Base-by-base conservation (phyloP, 2,113 vertebrate genomes). In the Neotoma lepida region DNA sequence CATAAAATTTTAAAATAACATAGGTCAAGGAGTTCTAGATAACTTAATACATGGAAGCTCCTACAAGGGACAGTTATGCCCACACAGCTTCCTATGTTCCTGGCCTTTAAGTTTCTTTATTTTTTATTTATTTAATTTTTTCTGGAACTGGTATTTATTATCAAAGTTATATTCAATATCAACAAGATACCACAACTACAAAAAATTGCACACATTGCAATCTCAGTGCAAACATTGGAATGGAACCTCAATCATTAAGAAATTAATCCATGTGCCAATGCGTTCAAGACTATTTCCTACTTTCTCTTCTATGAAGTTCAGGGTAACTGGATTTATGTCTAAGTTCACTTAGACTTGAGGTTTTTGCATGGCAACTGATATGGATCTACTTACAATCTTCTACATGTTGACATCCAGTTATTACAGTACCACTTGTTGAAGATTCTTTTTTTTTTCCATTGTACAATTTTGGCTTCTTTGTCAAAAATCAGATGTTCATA, bases 161-260 rank as follows among this genome's bases (percentile, higher is more conserved):
- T 98, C 98, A 98, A 98, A 98, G 98, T 98, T 98, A 93, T 97
- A 98, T 97, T 97, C 64, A 95, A 98, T 97, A 97, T 98, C 98
- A 98, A 98, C 97, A 94, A 98, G 98, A 98, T 98, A 98, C 98
- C 98, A 98, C 97, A 97, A 98, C 98, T 98, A 98, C 98, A 98
- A 98, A 98, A 98, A 98, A 98, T 97, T 98, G 98, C 95, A 96
- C 97, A 98, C 96, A 81, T 98, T 98, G 98, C 97, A 98, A 97
- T 98, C 98, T 93, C 97, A 98, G 98, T 98, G 97, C 98, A 98
- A 98, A 96, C 98, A 97, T 97, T 98, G 98, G 98, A 98, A 98
- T 84, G 96, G 97, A 97, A 96, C 90, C 96, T 97, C 98, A 96
- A 97, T 97, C 80, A 97, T 98, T 98, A 98, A 98, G 51, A 51